Conservation (phyloP, 1,140 invertebrate species). For the Leptinotarsa undecemlineata region DNA sequence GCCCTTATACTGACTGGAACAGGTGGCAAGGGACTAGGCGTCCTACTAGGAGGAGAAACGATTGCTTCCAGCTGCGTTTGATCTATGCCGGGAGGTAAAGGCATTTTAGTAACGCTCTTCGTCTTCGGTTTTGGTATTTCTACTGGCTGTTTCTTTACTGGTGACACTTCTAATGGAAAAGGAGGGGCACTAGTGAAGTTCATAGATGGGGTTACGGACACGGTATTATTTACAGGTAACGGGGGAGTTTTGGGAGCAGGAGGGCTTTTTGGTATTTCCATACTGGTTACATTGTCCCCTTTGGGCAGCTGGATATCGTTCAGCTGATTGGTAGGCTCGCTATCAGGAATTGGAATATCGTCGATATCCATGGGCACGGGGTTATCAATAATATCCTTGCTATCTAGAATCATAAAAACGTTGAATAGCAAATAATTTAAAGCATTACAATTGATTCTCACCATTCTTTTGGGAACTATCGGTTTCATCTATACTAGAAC, state of each 20-base stretch:
- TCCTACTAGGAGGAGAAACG: conserved; percentile 69
- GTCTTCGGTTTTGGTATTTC: conserved; percentile 55
- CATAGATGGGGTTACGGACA: neutral
- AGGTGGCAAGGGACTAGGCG: conserved; percentile 63
- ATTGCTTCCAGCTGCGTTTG: conserved; percentile 76
- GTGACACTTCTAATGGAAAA: neutral
- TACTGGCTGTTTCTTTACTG: conserved; percentile 3
- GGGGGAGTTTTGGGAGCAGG: conserved; percentile 25
- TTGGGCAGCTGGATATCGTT: conserved; percentile 37
- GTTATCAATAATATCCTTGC: conserved; percentile 21
- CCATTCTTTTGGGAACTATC: conserved; percentile 22
- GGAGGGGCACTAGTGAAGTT: conserved; percentile 9
- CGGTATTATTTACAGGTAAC: neutral
- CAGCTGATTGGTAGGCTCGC: conserved; percentile 33
- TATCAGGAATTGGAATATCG: conserved; percentile 47
- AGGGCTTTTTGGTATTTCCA: conserved; percentile 10
- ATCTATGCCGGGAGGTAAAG: conserved; percentile 83
- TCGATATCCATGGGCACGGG: conserved; percentile 52
- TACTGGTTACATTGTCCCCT: conserved; percentile 25
- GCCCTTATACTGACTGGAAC: conserved; percentile 56
- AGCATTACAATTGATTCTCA: neutral
- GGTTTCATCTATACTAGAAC: conserved; percentile 19
- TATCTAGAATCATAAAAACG: conserved; percentile 11
- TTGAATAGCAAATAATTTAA: neutral
- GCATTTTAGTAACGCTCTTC: conserved; percentile 73